Evolutionary conservation across 2,113 vertebrate species (phyloP).

Genomic region (Laticauda colubrina): DNA sequence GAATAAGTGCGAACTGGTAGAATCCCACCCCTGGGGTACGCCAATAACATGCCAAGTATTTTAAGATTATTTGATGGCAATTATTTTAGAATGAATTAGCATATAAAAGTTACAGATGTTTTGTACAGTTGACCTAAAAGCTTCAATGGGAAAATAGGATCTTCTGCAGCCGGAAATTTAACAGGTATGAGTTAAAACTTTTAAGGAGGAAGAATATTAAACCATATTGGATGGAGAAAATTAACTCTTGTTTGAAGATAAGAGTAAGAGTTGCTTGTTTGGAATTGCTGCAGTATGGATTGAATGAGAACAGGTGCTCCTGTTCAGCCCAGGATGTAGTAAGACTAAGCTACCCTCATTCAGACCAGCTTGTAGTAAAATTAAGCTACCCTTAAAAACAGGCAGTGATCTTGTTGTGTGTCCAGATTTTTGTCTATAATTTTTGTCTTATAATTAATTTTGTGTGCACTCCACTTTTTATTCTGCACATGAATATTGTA

Average conservation of each 20-base stretch:
- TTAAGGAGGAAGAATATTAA: neutral
- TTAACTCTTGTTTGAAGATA: neutral
- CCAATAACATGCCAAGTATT: neutral
- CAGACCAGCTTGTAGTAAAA: neutral
- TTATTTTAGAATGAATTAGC: constrained; percentile 8
- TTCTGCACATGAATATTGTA: neutral
- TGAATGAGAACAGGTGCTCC: neutral
- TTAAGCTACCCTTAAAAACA: neutral
- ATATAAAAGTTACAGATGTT: constrained; percentile 9
- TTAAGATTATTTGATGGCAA: neutral
- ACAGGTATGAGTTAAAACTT: neutral
- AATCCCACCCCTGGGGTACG: too few species aligned
- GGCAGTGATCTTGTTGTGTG: neutral
- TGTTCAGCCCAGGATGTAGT: neutral
- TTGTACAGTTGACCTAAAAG: constrained; percentile 1
- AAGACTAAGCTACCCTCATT: too few species aligned
- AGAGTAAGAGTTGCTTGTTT: neutral
- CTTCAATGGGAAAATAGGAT: neutral
- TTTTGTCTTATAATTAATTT: neutral
- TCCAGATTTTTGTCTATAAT: neutral
- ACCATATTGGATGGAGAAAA: neutral
- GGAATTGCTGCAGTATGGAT: neutral
- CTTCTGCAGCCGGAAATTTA: neutral
- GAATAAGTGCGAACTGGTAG: too few species aligned
- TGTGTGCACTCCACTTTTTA: neutral